A percentile compares a stretch with the other conserved stretches of the same genome.
These are phyloP conservation scores for Gari tellinella DNA, from an alignment of 2,888 invertebrate genomes.

Conservation along the genomic window DNA sequence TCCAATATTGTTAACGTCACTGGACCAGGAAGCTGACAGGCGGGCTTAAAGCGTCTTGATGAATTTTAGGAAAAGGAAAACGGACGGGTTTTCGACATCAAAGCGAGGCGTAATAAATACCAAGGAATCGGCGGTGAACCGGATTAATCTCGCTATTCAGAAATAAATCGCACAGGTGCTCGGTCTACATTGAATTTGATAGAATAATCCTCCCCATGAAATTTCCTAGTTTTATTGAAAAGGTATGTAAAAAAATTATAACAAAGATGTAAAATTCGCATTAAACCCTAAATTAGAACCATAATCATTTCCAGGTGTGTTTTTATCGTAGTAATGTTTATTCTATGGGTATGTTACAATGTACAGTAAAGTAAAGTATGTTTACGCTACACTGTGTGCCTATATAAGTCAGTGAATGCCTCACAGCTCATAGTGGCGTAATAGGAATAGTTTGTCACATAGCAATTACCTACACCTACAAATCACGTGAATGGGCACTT, in stretches of 20 bases:
- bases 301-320: no score
- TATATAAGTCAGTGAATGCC: no score
- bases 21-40: slow-evolving; percentile 38
- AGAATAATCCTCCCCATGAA: background rate
- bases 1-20: slow-evolving; percentile 42
- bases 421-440: no score
- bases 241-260: slow-evolving; percentile 5
- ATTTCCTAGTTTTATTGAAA: background rate
- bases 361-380: no score
- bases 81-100: slow-evolving; percentile 49
- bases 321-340: no score
- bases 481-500: no score
- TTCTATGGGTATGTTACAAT: no score
- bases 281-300: no score
- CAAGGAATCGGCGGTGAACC: slow-evolving; percentile 45
- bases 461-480: no score
- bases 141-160: slow-evolving; percentile 38
- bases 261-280: no score
- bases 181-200: slow-evolving; percentile 5
- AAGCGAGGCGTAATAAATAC: slow-evolving; percentile 32
- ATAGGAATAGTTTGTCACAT: no score
- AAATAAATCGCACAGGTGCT: slow-evolving; percentile 49
- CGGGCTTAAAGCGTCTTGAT: slow-evolving; percentile 34
- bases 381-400: no score
- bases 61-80: slow-evolving; percentile 27